A percentile compares a stretch with the other conserved stretches of the same genome.
Evolutionary conservation across 2,113 vertebrate genomes (phyloP).

Genomic region (Gopherus flavomarginatus): DNA sequence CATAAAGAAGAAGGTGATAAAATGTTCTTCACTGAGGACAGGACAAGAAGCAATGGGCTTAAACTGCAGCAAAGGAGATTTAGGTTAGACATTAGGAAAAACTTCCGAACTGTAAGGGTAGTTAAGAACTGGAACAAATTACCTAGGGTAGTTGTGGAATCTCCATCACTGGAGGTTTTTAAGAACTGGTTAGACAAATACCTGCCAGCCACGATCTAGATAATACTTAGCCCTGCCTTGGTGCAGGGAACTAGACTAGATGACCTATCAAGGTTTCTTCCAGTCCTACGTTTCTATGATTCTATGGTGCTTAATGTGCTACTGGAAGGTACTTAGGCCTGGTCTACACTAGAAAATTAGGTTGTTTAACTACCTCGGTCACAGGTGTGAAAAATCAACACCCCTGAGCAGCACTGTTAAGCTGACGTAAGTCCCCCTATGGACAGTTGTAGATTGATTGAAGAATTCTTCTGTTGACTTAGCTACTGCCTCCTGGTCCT

Average conservation of each 20-base stretch:
- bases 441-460: not conserved
- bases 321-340: slow-evolving; percentile 27
- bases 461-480: not conserved
- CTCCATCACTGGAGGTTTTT: not conserved
- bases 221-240: not conserved
- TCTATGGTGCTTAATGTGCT: not conserved
- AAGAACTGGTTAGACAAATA: not conserved
- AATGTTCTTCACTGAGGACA: not conserved
- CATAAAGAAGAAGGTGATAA: too few species aligned
- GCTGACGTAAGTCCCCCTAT: not conserved
- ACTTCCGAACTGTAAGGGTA: not conserved
- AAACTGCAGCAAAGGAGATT: not conserved
- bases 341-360: not conserved
- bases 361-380: not conserved
- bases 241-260: not conserved
- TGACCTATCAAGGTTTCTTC: not conserved
- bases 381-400: not conserved
- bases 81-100: not conserved
- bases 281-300: not conserved
- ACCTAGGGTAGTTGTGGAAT: not conserved
- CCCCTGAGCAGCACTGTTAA: not conserved
- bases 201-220: not conserved
- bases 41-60: not conserved
- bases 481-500: not conserved
- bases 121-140: not conserved